Evolutionary conservation across 2,113 vertebrate genomes (phyloP), one percentile per base, ranked within the genome.

Genomic region (Phylloscopus trochiloides): DNA sequence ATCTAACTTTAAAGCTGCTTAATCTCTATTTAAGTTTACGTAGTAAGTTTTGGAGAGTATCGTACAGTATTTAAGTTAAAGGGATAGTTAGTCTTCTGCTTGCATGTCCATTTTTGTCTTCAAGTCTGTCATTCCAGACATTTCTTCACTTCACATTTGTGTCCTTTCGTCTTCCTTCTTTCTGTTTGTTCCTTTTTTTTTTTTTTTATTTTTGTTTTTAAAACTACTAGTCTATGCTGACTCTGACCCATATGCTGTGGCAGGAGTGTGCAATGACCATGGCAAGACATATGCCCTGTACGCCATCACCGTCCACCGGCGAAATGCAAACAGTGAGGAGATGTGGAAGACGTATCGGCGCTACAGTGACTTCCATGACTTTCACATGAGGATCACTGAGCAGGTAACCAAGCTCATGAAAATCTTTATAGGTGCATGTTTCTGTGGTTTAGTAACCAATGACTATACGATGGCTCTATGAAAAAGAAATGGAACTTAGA

Each of bases 191-290:
- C 95, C 91, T 92, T 95, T 94, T 40, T 40, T 34, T 40, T 34
- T 34, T 36, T 40, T 40, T 97, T 97, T 94, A 7, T 85, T 97
- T 94, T 94, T 83, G 28, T 93, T 95, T 97, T 95, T 88, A 96
- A 97, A 90, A 96, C 97, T 92, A 95, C 94, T 98, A 99, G 99
- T 98, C 98, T 99, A 98, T 98, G 97, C 98, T 99, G 98, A 98
- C 98, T 98, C 97, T 98, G 98, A 99, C 97, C 98, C 98, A 98
- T 98, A 98, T 99, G 97, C 99, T 97, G 98, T 99, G 98, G 97
- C 99, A 99, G 99, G 99, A 97, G 99, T 99, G 95, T 99, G 99
- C 96, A 99, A 99, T 62, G 99, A 99, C 97, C 99, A 99, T 2
- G 99, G 99, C 88, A 99, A 99, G 98, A 99, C 99, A 1, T 99